Evolutionary conservation across 2,797 vertebrate species (phyloP).

Genomic region (Carduelis carduelis): DNA sequence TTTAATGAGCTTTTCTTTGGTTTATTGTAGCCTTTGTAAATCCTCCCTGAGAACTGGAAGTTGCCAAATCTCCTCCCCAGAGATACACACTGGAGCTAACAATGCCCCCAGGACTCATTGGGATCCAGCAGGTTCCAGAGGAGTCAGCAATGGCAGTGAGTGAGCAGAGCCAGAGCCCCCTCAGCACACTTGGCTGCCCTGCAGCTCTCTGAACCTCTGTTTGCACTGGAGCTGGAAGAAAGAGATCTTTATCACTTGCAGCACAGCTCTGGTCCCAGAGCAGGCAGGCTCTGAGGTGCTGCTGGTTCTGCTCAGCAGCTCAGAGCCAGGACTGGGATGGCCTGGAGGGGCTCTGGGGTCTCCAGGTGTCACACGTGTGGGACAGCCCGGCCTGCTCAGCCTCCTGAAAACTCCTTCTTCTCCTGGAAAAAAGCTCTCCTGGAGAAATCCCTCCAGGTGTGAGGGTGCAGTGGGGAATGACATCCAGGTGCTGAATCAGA

Average conservation of each 20-base stretch:
- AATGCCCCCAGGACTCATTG: slow-evolving; percentile 40
- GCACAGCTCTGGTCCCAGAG: slow-evolving; percentile 11
- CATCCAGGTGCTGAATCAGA: background rate
- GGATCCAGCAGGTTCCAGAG: slow-evolving; percentile 28
- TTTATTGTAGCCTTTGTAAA: slow-evolving; percentile 66
- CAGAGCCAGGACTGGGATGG: background rate
- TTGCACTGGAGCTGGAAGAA: slow-evolving; percentile 57
- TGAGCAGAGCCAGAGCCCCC: background rate
- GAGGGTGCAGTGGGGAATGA: background rate
- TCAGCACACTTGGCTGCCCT: slow-evolving; percentile 61
- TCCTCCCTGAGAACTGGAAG: slow-evolving; percentile 22
- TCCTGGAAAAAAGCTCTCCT: background rate
- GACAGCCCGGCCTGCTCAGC: background rate
- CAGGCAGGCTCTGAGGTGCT: background rate
- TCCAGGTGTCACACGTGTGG: background rate
- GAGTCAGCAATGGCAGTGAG: background rate
- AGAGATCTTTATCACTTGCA: slow-evolving; percentile 58
- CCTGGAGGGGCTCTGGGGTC: background rate
- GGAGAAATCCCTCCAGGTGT: background rate
- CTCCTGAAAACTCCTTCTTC: background rate
- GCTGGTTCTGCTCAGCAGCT: background rate
- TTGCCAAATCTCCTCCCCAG: slow-evolving; percentile 54
- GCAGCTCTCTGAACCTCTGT: slow-evolving; percentile 25
- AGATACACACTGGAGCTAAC: slow-evolving; percentile 14
- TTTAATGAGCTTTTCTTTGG: slow-evolving; percentile 68